Base-by-base conservation (phyloP, 2,888 invertebrate genomes). In the Morpho helenor region DNA sequence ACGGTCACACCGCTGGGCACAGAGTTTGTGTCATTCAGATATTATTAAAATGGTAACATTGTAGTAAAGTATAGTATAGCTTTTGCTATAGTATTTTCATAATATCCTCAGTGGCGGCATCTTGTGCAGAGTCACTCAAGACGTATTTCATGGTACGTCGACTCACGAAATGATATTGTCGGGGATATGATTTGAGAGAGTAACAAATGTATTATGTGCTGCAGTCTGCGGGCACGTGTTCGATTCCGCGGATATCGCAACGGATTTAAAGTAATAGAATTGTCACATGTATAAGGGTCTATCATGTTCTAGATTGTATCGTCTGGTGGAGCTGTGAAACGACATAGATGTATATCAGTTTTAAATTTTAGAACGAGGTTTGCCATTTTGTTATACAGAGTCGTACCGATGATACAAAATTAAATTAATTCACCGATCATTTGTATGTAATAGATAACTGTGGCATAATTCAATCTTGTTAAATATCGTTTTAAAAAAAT, bases 61-160 rank as follows among this genome's bases (percentile, higher is more conserved):
- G 8, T 45, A 9, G 10, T 10, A 45, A 45, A 45, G 31, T 31
- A 31, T 31, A 5, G 31, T 10, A 45, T 45, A 70, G 68, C 74
- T 64, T 53, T 0, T 3, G 66, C 22, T 75, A 56, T 42, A 41
- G 8, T 23, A 41, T 9, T 10, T 40, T 2, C 59, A 48, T 61
- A 46, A 44, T 50, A 54, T 55, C 45, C 77, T 82, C 79, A 83
- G 82, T 78, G 75, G 73, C 75, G 77, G 82, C 82, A 80, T 84
- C 84, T 86, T 87, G 75, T 84, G 89, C 78, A 83, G 84, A 90
- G 86, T 90, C 89, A 90, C 86, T 89, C 89, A 83, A 74, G 84
- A 77, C 86, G 87, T 87, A 90, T 90, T 89, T 88, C 88, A 90
- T 86, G 89, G 81, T 84, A 88, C 89, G 89, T 86, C 89, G 83